Conservation (phyloP, 2,113 vertebrate species). For the Phyllopteryx taeniolatus region DNA sequence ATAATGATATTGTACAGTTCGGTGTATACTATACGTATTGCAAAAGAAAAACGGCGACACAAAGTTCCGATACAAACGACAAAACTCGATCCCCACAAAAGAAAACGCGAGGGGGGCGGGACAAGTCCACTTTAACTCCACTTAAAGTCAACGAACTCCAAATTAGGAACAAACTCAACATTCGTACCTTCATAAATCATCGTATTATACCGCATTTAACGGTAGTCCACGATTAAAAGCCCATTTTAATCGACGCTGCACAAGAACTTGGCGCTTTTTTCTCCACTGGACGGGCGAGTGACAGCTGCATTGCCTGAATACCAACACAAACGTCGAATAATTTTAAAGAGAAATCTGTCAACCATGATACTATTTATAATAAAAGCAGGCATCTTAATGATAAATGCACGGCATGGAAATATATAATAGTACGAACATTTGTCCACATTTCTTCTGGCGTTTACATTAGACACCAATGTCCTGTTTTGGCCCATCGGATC, state of each 20-base stretch:
- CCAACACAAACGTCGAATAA: neutral
- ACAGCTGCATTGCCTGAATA: constrained; percentile 18
- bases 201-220: neutral
- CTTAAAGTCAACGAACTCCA: neutral
- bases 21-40: too few species aligned
- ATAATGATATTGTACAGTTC: too few species aligned
- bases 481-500: neutral
- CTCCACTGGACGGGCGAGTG: constrained; percentile 43
- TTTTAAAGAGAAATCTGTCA: neutral
- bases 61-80: neutral
- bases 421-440: neutral
- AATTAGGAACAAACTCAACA: neutral
- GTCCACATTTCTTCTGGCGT: constrained; percentile 22
- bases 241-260: constrained; percentile 15
- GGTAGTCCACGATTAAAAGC: neutral
- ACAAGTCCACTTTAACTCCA: constrained; percentile 25
- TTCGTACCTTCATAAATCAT: neutral
- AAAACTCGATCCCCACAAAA: constrained; percentile 36
- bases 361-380: neutral
- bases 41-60: constrained; percentile 2
- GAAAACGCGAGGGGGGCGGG: constrained; percentile 36
- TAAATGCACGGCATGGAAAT: neutral
- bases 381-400: neutral
- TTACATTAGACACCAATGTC: constrained; percentile 13
- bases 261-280: constrained; percentile 79